Evolutionary conservation across 2,113 vertebrate species (phyloP).

Genomic region (Tonatia bakeri): DNA sequence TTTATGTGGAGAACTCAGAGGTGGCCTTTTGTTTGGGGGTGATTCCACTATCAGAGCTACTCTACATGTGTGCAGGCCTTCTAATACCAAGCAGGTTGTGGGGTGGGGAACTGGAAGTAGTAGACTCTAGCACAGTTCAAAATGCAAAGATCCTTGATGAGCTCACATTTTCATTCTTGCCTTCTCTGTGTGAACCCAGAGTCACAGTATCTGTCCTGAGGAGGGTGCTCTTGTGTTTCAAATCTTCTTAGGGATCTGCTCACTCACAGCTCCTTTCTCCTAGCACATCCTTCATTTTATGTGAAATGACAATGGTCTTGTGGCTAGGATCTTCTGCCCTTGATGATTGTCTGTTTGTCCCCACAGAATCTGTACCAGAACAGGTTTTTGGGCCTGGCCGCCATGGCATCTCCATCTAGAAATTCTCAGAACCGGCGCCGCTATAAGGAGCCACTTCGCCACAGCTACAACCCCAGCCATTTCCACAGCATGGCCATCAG

Average conservation of each 20-base stretch:
- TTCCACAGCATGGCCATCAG: conserved; percentile 87
- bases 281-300: background rate
- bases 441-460: conserved; percentile 90
- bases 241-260: background rate
- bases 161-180: background rate
- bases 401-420: conserved; percentile 96
- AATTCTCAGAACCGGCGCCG: conserved; percentile 90
- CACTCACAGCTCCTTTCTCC: background rate
- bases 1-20: background rate
- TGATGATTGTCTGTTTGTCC: conserved; percentile 39
- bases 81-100: background rate
- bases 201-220: background rate
- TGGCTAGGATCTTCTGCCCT: background rate
- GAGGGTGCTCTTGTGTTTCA: background rate
- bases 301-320: background rate
- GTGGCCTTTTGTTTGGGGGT: background rate
- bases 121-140: background rate
- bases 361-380: conserved; percentile 97
- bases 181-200: background rate
- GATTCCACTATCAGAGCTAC: no score
- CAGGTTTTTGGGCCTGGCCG: conserved; percentile 94
- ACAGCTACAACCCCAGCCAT: conserved; percentile 90
- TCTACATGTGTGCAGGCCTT: background rate
- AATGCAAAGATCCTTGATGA: background rate
- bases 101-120: background rate